Conservation (phyloP, 1,140 invertebrate genomes). For the Sinonovacula constricta region DNA sequence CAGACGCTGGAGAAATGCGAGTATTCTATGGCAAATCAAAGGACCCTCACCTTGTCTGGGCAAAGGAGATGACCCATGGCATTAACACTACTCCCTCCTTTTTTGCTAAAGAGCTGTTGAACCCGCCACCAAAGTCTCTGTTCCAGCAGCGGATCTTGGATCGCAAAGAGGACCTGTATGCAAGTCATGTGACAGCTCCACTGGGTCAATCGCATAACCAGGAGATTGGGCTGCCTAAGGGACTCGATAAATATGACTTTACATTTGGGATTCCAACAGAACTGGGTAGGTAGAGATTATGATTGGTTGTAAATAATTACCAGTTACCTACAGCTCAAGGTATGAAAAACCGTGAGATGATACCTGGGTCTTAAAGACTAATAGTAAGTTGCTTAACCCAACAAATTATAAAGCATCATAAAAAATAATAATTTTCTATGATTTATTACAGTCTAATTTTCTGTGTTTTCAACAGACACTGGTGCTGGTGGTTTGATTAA, state of each 20-base stretch:
- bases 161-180: constrained; percentile 73
- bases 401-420: too few relatives aligned
- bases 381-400: too few relatives aligned
- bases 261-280: constrained; percentile 76
- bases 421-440: too few relatives aligned
- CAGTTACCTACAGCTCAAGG: too few relatives aligned
- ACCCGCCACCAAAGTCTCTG: constrained; percentile 72
- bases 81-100: constrained; percentile 66
- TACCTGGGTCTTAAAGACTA: too few relatives aligned
- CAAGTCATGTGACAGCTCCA: constrained; percentile 69
- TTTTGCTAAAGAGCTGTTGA: constrained; percentile 70
- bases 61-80: constrained; percentile 76
- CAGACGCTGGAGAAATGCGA: constrained; percentile 73
- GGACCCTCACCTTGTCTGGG: constrained; percentile 75
- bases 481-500: constrained; percentile 76
- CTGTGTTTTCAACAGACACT: constrained; percentile 67
- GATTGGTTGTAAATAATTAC: too few relatives aligned
- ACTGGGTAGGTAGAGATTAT: constrained; percentile 65
- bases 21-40: constrained; percentile 76
- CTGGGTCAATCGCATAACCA: constrained; percentile 74
- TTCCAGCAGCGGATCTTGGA: constrained; percentile 72
- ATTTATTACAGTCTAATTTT: too few relatives aligned
- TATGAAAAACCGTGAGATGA: too few relatives aligned
- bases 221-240: constrained; percentile 65
- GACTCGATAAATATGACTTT: constrained; percentile 63